Base-by-base conservation (phyloP, 92 coral and sea anemone genomes). In the Montipora capitata region DNA sequence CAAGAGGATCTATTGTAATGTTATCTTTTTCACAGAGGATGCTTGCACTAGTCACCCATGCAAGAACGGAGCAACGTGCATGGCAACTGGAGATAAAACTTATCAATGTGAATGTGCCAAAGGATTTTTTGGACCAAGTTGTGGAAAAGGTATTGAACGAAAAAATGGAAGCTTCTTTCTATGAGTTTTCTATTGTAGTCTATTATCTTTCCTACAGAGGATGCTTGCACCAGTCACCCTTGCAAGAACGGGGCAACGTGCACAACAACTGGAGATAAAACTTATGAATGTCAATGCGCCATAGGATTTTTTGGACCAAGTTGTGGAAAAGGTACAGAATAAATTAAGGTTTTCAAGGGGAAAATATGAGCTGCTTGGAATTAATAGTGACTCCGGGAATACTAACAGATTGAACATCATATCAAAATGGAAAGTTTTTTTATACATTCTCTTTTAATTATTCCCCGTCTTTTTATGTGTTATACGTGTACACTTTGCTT, bases 201-300 rank as follows among this genome's bases (percentile, higher is more conserved):
- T 12, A 9, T 16, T 67, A 2, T 7, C 12, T 68, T 68, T 35
- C 8, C 9, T 68, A 39, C 54, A 58, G 82, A 40, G 8, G 16
- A 61, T 39, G 18, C 82, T 1, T 77, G 82, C n/a, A 59, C 54
- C n/a, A n/a, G 10, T 4, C 44, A 0, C 39, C 84, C 84, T 13
- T 79, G 84, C 16, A 13, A 79, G 44, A 65, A 79, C 65, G 84
- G 63, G 3, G 84, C 59, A 45, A 48, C 14, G 61, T 80, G 85
- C 15, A 38, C 39, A 35, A 51, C 51, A n/a, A 80, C 66, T 52
- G 85, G 76, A 68, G 49, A 79, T 27, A 40, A 79, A 3, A 49
- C 4, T 3, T 56, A 54, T 49, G 17, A 42, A 5, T 76, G 80
- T 38, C 2, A 56, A 17, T 76, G 80, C 11, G 7, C 51, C 35